Evolutionary conservation across 2,113 vertebrate species (phyloP), one percentile per base, ranked within the genome.

Genomic region (Acrocephalus kingi): DNA sequence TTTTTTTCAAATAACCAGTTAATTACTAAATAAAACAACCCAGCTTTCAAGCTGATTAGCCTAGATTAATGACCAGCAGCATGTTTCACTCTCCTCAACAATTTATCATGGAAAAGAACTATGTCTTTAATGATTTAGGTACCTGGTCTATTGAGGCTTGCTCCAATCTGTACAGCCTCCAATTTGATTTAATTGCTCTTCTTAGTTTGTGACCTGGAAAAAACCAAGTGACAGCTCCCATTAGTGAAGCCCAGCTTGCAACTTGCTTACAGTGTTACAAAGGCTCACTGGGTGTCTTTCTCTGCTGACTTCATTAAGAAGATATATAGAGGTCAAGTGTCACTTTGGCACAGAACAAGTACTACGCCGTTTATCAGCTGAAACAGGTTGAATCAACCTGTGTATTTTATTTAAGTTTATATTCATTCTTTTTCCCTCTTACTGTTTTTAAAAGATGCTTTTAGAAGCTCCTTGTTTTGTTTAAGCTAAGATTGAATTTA

Each of bases 101-200:
- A 99, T 99, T 99, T 98, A 99, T 99, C 99, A 99, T 97, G 97
- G 98, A 98, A 98, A 98, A 98, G 98, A 98, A 98, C 97, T 98
- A 97, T 98, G 98, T 98, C 98, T 98, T 98, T 98, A 98, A 98
- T 98, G 99, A 99, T 98, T 98, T 99, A 98, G 98, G 97, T 98
- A 98, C 98, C 97, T 97, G 98, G 97, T 96, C 98, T 98, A 95
- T 97, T 89, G 86, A 94, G 97, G 97, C 98, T 97, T 93, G 95
- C 97, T 97, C 97, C 91, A 97, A 94, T 98, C 97, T 94, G 67
- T 69, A 28, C 95, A 93, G 97, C 97, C 97, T 98, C 98, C 96
- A 94, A 96, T 98, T 98, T 98, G 96, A 98, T 98, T 98, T 99
- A 99, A 99, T 99, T 99, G 99, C 98, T 98, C 93, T 97, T 98